phyloP scores from a whole-genome alignment of 1,140 invertebrate genomes.

The Papilio dardanus region DNA sequence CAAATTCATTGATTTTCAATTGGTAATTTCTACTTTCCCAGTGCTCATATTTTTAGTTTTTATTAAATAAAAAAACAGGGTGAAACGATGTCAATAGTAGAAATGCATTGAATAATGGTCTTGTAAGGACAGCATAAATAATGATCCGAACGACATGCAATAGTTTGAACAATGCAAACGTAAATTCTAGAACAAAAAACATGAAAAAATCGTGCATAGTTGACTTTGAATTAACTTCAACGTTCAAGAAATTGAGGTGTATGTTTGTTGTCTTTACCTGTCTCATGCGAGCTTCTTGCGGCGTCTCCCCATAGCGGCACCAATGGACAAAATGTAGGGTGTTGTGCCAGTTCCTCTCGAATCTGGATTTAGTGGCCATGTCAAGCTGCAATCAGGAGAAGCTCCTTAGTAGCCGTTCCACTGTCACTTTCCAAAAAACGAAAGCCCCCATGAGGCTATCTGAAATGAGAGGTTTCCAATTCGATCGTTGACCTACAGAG shows the following conservation, averaged over 20 bases:
- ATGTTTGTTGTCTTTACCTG: conserved; percentile 84
- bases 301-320: conserved; percentile 86
- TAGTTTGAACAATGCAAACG: conserved; percentile 39
- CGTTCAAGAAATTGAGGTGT: conserved; percentile 51
- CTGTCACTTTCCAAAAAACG: conserved; percentile 69
- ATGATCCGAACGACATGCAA: conserved; percentile 44
- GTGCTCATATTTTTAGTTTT: background rate
- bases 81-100: background rate
- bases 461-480: conserved; percentile 81
- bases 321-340: conserved; percentile 87
- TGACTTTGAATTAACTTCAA: conserved; percentile 25
- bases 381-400: conserved; percentile 82
- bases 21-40: background rate
- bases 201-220: conserved; percentile 14
- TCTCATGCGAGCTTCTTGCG: conserved; percentile 85
- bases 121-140: conserved; percentile 48
- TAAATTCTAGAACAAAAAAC: conserved; percentile 51
- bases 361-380: conserved; percentile 81
- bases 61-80: background rate
- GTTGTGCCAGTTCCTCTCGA: conserved; percentile 86
- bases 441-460: conserved; percentile 79
- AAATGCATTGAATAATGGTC: background rate
- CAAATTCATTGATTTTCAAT: conserved; percentile 9
- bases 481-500: conserved; percentile 75
- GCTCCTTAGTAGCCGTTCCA: conserved; percentile 78